Conservation (phyloP, 1,140 invertebrate genomes). For the Brachionus calyciflorus region DNA sequence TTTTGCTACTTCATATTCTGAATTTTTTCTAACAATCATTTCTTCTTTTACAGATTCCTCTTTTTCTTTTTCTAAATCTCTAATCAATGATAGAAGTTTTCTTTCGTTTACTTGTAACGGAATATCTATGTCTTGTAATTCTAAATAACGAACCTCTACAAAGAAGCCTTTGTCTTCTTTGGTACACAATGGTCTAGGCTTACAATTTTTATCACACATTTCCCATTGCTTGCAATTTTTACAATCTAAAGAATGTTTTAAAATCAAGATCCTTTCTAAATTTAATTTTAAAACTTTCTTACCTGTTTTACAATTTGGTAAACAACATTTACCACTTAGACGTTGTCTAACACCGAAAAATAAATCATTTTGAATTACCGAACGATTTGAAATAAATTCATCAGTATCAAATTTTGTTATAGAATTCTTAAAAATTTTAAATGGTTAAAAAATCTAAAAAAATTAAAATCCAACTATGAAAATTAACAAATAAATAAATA, state of each 20-base stretch:
- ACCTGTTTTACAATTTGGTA: slow-evolving; percentile 43
- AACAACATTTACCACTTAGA: neutral
- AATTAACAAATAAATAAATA: too few relatives aligned
- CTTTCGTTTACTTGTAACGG: slow-evolving; percentile 51
- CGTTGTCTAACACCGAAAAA: slow-evolving; percentile 51
- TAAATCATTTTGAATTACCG: slow-evolving; percentile 49
- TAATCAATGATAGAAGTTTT: slow-evolving; percentile 51
- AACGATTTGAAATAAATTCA: slow-evolving; percentile 50
- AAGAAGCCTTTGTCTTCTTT: slow-evolving; percentile 52
- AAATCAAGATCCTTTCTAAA: neutral
- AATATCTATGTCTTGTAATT: slow-evolving; percentile 52
- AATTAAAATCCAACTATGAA: too few relatives aligned
- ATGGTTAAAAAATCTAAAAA: too few relatives aligned
- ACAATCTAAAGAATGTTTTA: neutral
- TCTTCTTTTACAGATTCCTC: slow-evolving; percentile 53
- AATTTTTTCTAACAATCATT: slow-evolving; percentile 52
- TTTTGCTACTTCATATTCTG: slow-evolving; percentile 50
- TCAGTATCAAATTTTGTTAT: slow-evolving; percentile 51
- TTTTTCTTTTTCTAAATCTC: slow-evolving; percentile 51
- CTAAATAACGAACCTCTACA: slow-evolving; percentile 54
- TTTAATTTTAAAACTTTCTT: too few relatives aligned
- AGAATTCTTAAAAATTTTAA: slow-evolving; percentile 49
- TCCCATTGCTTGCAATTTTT: slow-evolving; percentile 6
- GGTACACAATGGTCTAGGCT: slow-evolving; percentile 48
- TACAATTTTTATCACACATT: slow-evolving; percentile 52